Evolutionary conservation across 2,888 invertebrate species (phyloP), one percentile per base, ranked within the genome.

Genomic region (Pycnomerus fuliginosus): DNA sequence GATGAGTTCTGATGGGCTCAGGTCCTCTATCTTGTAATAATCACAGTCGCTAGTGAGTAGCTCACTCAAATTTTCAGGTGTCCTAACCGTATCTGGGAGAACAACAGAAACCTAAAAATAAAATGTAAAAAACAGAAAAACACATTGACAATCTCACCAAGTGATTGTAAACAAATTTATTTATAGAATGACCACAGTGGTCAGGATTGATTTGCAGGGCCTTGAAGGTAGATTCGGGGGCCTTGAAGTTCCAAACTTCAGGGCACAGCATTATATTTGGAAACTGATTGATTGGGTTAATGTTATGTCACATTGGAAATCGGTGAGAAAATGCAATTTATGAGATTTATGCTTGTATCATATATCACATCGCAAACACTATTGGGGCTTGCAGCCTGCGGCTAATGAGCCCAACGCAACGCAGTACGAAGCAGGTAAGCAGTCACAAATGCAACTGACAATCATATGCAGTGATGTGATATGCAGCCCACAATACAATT

Each of bases 241-340:
- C 70, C 52, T 71, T 62, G 59, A 79, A 78, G 53, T 74, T 67
- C 74, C 74, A 78, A 48, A 77, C 74, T 70, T 79, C 77, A 48
- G 80, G 80, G 65, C 75, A 73, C 62, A 79, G 72, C 80, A 80
- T 81, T 67, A 60, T 64, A 62, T 50, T 58, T 20, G 20, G 20
- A 20, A 8, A 5, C 20, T 5, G 20, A 4, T 20, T 4, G 20
- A 5, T 20, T 20, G 20, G 20, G n/a, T n/a, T n/a, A n/a, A n/a
- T n/a, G n/a, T n/a, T n/a, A n/a, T n/a, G n/a, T n/a, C n/a, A n/a
- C n/a, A n/a, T n/a, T n/a, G n/a, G n/a, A n/a, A n/a, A n/a, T n/a
- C n/a, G n/a, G n/a, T n/a, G n/a, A n/a, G n/a, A n/a, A n/a, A n/a
- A n/a, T n/a, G n/a, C n/a, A n/a, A n/a, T n/a, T n/a, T n/a, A n/a